These are phyloP conservation scores for Adelognathus sp. DNA, from an alignment of 2,888 invertebrate species.

Conservation along the genomic window DNA sequence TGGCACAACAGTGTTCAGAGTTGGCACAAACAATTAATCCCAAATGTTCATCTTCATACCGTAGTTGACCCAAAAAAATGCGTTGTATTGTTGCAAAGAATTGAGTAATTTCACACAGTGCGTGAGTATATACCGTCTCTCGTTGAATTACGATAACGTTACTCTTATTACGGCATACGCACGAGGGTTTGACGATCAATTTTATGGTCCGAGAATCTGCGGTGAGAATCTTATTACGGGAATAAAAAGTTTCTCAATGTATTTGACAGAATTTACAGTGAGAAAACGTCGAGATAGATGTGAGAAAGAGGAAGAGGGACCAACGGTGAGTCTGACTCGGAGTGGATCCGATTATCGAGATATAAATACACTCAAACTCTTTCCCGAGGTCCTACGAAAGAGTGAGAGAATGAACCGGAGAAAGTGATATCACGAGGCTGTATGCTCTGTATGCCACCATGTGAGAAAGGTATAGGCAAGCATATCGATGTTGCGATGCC, in stretches of 20 bases:
- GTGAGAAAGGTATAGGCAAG: conserved; percentile 1
- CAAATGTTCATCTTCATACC: no score
- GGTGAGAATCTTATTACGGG: conserved; percentile 16
- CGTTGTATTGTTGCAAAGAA: no score
- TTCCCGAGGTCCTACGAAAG: conserved; percentile 22
- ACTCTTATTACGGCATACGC: no score
- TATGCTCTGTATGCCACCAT: conserved; percentile 14
- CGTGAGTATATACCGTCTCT: no score
- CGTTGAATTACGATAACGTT: no score
- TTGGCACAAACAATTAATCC: no score
- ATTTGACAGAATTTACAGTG: neutral
- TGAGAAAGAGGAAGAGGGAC: conserved; percentile 1
- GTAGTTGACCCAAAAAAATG: no score
- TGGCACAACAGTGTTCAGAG: no score
- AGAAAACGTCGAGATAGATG: neutral
- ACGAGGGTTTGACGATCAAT: neutral
- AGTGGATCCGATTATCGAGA: conserved; percentile 44
- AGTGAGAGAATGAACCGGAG: conserved; percentile 15
- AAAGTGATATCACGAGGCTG: conserved; percentile 23
- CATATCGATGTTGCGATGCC: neutral
- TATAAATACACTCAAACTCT: conserved; percentile 39
- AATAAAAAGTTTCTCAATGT: conserved; percentile 24
- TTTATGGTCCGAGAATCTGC: neutral
- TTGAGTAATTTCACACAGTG: no score
- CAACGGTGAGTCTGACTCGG: conserved; percentile 1